Evolutionary conservation across 2,888 invertebrate species (phyloP).

Genomic region (Pycnomerus fuliginosus): DNA sequence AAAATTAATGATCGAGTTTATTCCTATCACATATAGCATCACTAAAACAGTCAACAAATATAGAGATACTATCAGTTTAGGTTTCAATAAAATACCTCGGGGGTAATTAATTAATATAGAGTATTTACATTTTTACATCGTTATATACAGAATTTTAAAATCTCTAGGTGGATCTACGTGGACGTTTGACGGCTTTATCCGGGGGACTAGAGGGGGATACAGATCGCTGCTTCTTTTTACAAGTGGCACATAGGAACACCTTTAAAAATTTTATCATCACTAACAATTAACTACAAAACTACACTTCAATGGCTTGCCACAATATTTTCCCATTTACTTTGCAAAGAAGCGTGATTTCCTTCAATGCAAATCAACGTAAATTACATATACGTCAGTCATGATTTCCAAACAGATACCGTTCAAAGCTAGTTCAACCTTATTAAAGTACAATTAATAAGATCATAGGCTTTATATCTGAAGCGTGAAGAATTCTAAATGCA

Average conservation of each 20-base stretch:
- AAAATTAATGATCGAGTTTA: neutral
- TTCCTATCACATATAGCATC: slow-evolving; percentile 34
- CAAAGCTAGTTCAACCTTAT: no score
- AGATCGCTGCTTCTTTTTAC: slow-evolving; percentile 46
- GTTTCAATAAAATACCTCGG: slow-evolving; percentile 11
- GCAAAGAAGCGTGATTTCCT: no score
- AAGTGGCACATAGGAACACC: slow-evolving; percentile 57
- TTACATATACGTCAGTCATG: no score
- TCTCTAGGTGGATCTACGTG: slow-evolving; percentile 42
- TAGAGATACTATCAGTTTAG: slow-evolving; percentile 31
- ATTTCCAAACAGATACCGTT: no score
- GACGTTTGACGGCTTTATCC: slow-evolving; percentile 43
- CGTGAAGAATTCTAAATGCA: no score
- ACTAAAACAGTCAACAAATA: slow-evolving; percentile 42
- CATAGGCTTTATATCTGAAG: no score
- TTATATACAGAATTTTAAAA: slow-evolving; percentile 28
- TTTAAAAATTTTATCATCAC: no score
- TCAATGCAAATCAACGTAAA: no score
- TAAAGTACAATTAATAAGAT: no score
- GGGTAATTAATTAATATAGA: slow-evolving; percentile 33
- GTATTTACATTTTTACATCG: slow-evolving; percentile 44
- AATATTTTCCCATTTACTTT: no score
- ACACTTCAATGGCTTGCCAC: no score
- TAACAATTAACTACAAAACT: no score
- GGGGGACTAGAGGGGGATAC: slow-evolving; percentile 39